Conservation (phyloP, 2,113 vertebrate species). For the Emydura subglobosa region DNA sequence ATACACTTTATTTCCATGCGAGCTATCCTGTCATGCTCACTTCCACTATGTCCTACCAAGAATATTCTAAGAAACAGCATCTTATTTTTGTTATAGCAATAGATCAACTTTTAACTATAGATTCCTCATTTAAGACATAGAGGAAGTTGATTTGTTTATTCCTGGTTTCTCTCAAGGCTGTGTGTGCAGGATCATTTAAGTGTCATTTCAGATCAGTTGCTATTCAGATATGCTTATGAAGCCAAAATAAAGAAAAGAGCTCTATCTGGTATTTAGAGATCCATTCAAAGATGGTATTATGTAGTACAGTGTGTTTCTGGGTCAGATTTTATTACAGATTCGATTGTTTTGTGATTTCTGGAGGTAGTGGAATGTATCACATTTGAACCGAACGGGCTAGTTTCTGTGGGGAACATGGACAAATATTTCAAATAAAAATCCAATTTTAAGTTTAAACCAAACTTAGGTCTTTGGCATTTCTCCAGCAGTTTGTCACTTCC, state of each 20-base stretch:
- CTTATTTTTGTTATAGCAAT: neutral
- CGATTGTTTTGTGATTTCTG: neutral
- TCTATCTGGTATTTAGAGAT: neutral
- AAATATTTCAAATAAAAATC: neutral
- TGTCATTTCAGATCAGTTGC: neutral
- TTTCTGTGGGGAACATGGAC: neutral
- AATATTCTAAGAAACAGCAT: neutral
- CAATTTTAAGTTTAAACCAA: neutral
- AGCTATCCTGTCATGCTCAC: neutral
- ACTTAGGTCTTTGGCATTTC: neutral
- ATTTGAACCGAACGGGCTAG: neutral
- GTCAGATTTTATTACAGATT: neutral
- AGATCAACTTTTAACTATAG: neutral
- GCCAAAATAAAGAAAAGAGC: neutral
- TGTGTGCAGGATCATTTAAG: neutral
- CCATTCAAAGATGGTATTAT: neutral
- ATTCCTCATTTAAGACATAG: neutral
- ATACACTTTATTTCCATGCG: neutral
- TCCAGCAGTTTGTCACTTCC: neutral
- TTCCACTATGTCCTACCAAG: neutral
- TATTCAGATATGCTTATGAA: neutral
- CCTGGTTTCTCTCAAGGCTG: neutral
- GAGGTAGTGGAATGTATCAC: neutral
- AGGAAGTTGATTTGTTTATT: neutral
- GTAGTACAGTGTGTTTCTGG: neutral